Percentiles rank a stretch among this genome's conserved stretches.
Evolutionary conservation across 2,113 vertebrate species (phyloP).

Genomic region (Protobothrops mucrosquamatus): DNA sequence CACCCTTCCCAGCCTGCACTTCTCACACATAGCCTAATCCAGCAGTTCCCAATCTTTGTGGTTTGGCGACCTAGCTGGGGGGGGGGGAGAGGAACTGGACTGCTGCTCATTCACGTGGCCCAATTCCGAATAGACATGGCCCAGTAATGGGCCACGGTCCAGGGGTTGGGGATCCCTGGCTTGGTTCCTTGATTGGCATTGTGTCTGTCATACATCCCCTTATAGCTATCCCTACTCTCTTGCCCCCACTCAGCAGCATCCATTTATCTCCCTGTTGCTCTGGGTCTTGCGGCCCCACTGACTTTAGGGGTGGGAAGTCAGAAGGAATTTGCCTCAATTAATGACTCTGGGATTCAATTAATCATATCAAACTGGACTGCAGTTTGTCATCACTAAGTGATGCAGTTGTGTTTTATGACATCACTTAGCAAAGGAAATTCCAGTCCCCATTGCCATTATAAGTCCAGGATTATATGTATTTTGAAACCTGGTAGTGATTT

Average conservation of each 20-base stretch:
- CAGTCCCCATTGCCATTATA: background rate
- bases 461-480: background rate
- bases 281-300: background rate
- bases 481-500: background rate
- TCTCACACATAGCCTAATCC: background rate
- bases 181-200: background rate
- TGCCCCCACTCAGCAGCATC: background rate
- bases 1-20: background rate
- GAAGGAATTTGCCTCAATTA: background rate
- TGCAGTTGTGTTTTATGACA: background rate
- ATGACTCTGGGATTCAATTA: background rate
- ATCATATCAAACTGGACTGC: background rate
- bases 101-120: too few relatives aligned
- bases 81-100: too few relatives aligned
- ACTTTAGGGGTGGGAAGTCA: background rate
- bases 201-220: background rate
- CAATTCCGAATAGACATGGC: too few relatives aligned
- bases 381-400: background rate
- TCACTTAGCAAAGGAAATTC: background rate
- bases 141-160: too few relatives aligned
- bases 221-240: background rate
- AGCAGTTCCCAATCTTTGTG: background rate
- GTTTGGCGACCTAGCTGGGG: too few relatives aligned
- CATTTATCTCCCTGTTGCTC: background rate
- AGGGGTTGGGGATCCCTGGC: too few relatives aligned